Evolutionary conservation across 2,888 invertebrate genomes (phyloP), one percentile per base, ranked within the genome.

Genomic region (Allolobophora icterica): DNA sequence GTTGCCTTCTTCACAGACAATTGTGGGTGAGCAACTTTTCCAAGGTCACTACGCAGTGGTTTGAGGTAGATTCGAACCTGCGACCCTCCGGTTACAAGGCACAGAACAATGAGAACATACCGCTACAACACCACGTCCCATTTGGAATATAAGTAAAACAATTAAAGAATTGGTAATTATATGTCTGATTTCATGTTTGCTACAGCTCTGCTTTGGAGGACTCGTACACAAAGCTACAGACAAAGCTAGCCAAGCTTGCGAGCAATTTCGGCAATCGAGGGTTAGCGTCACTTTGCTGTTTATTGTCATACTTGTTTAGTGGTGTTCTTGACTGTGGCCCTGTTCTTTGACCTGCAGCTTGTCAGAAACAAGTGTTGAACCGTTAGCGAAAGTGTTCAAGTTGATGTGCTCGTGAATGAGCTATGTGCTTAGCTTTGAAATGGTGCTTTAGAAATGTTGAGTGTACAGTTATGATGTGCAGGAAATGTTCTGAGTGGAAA

Each of bases 211-310:
- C 97, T 94, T 97, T 98, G 93, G 98, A 99, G 96, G 99, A 99
- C 95, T 97, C 97, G 92, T 98, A 98, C 96, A 98, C 98, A 89
- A 99, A 99, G 95, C 96, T 98, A 93, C 96, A 98, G 94, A 97
- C 97, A 91, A 98, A 98, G 95, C 96, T 99, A 95, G 98, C 93
- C 58, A 93, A 92, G 89, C 90, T 89, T 40, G 91, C 91, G 71
- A 90, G 92, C 40, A 93, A 92, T 90, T 93, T 92, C 89, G 92
- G 93, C 84, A 92, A 92, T n/a, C 91, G 92, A 90, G 93, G 93
- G 93, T 93, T 40, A 91, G 93, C 90, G 33, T 34, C 38, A 35
- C 15, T 35, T 17, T 84, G 33, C 35, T 34, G 3, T 84, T 87
- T 71, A 17, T 71, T 71, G 4, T 71, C 71, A n/a, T n/a, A 4